A percentile compares a stretch with the other conserved stretches of the same genome.
Evolutionary conservation across 2,797 vertebrate species (phyloP).

Genomic region (Simalia tracyae): DNA sequence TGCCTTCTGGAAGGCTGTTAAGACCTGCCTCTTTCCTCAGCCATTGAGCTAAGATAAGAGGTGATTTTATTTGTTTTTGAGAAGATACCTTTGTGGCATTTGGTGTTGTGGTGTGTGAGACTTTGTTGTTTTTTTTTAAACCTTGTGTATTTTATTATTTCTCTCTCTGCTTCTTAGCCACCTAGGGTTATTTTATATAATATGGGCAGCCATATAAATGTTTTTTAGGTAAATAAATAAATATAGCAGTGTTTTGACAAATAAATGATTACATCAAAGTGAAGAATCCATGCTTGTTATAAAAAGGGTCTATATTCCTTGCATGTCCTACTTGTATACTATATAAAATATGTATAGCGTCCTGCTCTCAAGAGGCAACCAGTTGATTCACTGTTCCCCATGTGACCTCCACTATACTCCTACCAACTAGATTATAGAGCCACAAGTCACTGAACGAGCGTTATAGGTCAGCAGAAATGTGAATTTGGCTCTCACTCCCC

Average conservation of each 20-base stretch:
- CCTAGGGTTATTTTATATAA: no score
- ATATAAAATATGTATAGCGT: not conserved
- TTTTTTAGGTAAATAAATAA: no score
- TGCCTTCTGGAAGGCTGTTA: not conserved
- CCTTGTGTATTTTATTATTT: no score
- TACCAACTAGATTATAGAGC: not conserved
- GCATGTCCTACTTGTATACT: not conserved
- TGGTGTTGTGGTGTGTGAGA: not conserved
- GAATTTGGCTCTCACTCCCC: not conserved
- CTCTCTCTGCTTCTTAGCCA: no score
- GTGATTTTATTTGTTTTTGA: not conserved
- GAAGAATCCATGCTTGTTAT: no score
- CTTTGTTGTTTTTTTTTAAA: no score
- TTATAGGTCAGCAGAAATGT: not conserved
- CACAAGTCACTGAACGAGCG: not conserved
- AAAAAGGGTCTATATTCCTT: no score
- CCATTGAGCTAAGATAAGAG: not conserved
- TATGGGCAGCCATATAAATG: no score
- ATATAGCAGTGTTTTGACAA: no score
- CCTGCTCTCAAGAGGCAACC: not conserved
- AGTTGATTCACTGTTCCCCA: not conserved
- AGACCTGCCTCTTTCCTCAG: not conserved
- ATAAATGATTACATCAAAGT: no score
- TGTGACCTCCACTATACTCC: not conserved
- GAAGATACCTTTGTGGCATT: not conserved